Base-by-base conservation (phyloP, 1,140 invertebrate genomes). In the Macrosteles quadrilineatus region DNA sequence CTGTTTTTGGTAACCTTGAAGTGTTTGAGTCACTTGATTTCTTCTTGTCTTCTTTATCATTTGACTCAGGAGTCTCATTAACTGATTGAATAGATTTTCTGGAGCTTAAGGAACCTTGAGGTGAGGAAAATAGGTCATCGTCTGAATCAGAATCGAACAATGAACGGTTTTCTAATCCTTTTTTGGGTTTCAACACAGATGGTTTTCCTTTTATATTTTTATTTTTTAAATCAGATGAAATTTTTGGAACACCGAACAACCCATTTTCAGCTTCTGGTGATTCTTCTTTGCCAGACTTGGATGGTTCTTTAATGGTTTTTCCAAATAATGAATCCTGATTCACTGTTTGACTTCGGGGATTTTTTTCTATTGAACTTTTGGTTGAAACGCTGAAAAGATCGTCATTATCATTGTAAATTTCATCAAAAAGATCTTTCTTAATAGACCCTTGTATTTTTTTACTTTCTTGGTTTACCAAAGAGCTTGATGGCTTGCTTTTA, bases 381-480 rank as follows among this genome's bases (percentile, higher is more conserved):
- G 72, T 68, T 19, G 57, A 59, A 32, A 50, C 67, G n/a, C 71
- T 64, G 67, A 77, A 75, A 27, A 77, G 71, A 57, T 77, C 77
- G 50, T 78, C 77, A 67, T 69, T 76, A n/a, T 78, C 77, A 57
- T 78, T 74, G 14, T 78, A 77, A 50, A 77, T 74, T 69, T 81
- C 77, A 68, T 80, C 78, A 73, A 50, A 50, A 50, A 50, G 14
- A 50, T 50, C 21, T 4, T 50, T 50, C 14, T 17, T 19, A n/a
- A 19, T 3, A 17, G 47, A 21, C n/a, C n/a, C n/a, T 50, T 50
- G 47, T 19, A 50, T 4, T 50, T 17, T 17, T 11, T 3, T 11
- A 3, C n/a, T 4, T 21, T 50, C 47, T 50, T 50, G 4, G 21
- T 4, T 21, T 6, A 19, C n/a, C n/a, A n/a, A n/a, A n/a, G n/a